Evolutionary conservation across 2,797 vertebrate species (phyloP).

Genomic region (Gymnoscopelus microlampas): DNA sequence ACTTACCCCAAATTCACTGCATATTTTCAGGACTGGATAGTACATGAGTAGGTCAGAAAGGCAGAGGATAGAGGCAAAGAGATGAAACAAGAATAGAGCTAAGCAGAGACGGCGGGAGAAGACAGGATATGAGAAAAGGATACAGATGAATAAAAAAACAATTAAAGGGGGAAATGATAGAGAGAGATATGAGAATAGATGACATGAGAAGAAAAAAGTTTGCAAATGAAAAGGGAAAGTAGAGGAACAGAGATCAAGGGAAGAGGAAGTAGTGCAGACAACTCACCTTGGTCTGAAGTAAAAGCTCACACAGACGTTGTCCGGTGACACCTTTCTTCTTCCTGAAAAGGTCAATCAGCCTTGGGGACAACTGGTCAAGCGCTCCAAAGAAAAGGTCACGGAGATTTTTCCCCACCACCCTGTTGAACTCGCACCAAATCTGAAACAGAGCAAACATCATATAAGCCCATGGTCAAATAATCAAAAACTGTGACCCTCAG

Average conservation of each 20-base stretch:
- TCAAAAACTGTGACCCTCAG: background rate
- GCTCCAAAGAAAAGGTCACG: constrained; percentile 26
- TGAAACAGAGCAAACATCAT: constrained; percentile 29
- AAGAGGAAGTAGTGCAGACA: background rate
- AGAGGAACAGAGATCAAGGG: background rate
- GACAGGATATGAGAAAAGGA: too few species aligned
- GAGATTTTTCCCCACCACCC: constrained; percentile 42
- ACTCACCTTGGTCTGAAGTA: constrained; percentile 20
- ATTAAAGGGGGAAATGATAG: background rate
- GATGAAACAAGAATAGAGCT: too few species aligned
- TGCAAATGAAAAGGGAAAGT: background rate
- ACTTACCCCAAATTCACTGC: too few species aligned
- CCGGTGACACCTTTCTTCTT: constrained; percentile 14
- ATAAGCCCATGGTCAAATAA: background rate
- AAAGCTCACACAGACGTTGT: background rate
- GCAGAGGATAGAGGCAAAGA: too few species aligned
- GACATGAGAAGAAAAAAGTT: background rate
- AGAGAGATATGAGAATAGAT: background rate
- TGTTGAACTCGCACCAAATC: constrained; percentile 28
- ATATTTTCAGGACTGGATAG: too few species aligned
- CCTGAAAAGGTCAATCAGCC: constrained; percentile 17
- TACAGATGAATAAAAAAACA: too few species aligned
- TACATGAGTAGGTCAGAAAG: too few species aligned
- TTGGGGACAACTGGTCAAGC: constrained; percentile 27
- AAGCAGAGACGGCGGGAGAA: too few species aligned